Conservation (phyloP, 1,140 invertebrate species). For the Drosophila yakuba region DNA sequence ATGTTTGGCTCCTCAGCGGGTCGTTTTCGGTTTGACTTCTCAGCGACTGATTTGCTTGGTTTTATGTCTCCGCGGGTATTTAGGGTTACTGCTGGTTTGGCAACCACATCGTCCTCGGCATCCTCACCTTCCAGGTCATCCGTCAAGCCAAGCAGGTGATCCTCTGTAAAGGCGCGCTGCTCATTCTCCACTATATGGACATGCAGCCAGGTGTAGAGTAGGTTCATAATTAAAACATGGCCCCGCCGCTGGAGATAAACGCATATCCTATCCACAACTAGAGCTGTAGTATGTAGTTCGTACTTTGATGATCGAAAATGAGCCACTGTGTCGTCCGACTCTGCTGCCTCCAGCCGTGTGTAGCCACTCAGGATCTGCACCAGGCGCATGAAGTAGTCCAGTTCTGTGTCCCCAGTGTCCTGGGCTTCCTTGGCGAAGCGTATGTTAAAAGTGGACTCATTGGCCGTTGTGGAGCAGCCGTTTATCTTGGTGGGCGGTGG, state of each 20-base stretch:
- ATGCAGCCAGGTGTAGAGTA: slow-evolving; percentile 87
- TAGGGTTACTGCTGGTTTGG: neutral
- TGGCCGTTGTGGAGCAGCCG: slow-evolving; percentile 85
- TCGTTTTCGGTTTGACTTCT: slow-evolving; percentile 55
- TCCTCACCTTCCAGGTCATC: slow-evolving; percentile 59
- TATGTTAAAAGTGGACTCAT: slow-evolving; percentile 54
- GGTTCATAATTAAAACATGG: slow-evolving; percentile 89
- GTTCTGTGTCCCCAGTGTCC: slow-evolving; percentile 65
- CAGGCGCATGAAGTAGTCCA: slow-evolving; percentile 78
- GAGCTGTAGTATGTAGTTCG: slow-evolving; percentile 88
- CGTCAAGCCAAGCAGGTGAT: slow-evolving; percentile 61
- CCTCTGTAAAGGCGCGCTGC: slow-evolving; percentile 77
- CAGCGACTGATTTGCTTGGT: slow-evolving; percentile 25
- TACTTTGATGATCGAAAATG: slow-evolving; percentile 86
- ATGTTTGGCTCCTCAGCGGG: slow-evolving; percentile 56
- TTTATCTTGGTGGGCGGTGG: slow-evolving; percentile 80
- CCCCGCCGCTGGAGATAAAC: slow-evolving; percentile 88
- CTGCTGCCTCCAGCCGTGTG: slow-evolving; percentile 71
- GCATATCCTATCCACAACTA: slow-evolving; percentile 88
- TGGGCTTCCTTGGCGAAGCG: slow-evolving; percentile 83
- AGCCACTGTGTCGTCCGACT: slow-evolving; percentile 64
- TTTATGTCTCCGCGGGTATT: slow-evolving; percentile 38
- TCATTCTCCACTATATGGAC: slow-evolving; percentile 86
- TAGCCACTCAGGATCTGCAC: slow-evolving; percentile 74
- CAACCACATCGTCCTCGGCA: slow-evolving; percentile 12